phyloP scores from a whole-genome alignment of 2,113 vertebrate species.

The Bos javanicus region DNA sequence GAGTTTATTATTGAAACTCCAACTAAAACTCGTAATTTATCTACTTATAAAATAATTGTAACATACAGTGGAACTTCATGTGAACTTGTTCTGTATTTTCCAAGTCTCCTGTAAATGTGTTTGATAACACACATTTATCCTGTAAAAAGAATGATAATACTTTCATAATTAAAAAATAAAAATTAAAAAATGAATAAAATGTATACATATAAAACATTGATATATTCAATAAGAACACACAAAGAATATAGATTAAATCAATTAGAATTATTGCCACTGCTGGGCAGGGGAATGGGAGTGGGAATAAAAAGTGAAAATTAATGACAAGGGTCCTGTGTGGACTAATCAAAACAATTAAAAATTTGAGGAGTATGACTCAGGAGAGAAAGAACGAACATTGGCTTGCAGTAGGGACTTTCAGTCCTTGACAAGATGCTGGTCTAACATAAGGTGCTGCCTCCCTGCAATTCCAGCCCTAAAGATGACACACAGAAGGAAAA shows the following conservation, averaged over 20 bases:
- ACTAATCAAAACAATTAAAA: not conserved
- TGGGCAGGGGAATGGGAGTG: not conserved
- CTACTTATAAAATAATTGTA: not conserved
- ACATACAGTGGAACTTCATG: not conserved
- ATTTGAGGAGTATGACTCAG: not conserved
- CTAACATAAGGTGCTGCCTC: slow-evolving; percentile 13
- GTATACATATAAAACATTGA: not conserved
- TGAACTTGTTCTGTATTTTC: not conserved
- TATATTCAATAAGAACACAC: not conserved
- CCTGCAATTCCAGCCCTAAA: not conserved
- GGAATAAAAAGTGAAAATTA: not conserved
- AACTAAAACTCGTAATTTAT: not conserved
- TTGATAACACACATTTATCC: not conserved
- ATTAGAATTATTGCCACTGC: not conserved
- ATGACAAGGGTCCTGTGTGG: not conserved
- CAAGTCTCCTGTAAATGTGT: not conserved
- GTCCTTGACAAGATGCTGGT: slow-evolving; percentile 14
- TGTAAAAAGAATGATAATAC: not conserved
- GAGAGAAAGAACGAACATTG: not conserved
- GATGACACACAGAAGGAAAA: not conserved
- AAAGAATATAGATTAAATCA: not conserved
- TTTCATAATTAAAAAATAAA: not conserved
- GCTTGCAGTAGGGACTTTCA: not conserved
- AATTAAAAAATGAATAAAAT: not conserved
- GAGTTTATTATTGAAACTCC: not conserved